phyloP scores from a whole-genome alignment of 2,113 vertebrate species.

The Mixornis gularis region DNA sequence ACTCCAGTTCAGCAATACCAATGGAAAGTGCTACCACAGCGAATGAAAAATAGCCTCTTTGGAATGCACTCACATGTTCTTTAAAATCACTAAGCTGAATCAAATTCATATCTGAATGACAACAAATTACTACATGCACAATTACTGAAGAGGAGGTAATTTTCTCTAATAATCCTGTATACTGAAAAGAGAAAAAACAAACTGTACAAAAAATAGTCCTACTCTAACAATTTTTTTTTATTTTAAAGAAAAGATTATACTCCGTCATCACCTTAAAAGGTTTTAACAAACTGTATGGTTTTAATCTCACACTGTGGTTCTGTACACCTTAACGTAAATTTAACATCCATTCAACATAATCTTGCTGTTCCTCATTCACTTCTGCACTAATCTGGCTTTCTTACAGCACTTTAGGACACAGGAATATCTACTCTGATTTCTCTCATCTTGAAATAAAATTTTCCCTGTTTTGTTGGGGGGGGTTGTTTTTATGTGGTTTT shows the following conservation, averaged over 20 bases:
- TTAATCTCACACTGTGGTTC: background rate
- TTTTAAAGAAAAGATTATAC: background rate
- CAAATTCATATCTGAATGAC: background rate
- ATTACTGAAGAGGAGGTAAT: background rate
- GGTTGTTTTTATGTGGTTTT: background rate
- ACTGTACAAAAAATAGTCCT: background rate
- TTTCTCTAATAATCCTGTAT: conserved; percentile 1
- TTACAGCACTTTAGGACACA: background rate
- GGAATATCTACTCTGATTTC: background rate
- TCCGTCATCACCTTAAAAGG: background rate
- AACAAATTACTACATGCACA: background rate
- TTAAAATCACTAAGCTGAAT: conserved; percentile 5
- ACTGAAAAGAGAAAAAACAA: background rate
- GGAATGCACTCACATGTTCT: background rate
- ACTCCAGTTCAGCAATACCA: no score
- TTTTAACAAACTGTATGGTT: background rate
- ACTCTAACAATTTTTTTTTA: background rate
- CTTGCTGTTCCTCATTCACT: background rate
- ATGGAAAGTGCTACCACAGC: no score
- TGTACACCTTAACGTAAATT: background rate
- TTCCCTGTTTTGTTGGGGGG: background rate
- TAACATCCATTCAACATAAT: background rate
- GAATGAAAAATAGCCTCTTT: background rate
- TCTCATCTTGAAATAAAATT: background rate
- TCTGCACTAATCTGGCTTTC: background rate